Evolutionary conservation across 2,888 invertebrate species (phyloP), one percentile per base, ranked within the genome.

Genomic region (Caenorhabditis panamensis): DNA sequence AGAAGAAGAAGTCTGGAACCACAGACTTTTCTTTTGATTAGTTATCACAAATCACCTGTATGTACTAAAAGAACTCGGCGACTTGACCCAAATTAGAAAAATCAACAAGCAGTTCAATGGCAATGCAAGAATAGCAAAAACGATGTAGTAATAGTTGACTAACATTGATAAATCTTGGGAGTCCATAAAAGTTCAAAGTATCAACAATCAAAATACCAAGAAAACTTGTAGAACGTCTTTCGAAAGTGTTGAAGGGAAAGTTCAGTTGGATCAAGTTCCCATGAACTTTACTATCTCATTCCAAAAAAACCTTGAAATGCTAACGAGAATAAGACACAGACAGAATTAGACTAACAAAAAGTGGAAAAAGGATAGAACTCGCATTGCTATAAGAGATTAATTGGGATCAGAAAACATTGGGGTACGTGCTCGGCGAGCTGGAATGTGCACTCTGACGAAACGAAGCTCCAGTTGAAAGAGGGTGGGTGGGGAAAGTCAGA

Each of bases 91-190:
- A 24, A 78, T 78, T 49, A 78, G 56, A n/a, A 26, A 58, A 18
- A 78, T 72, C n/a, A 78, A 28, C 5, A 67, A 22, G 31, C 66
- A 16, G 31, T 78, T 78, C 18, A 78, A 47, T 16, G 78, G 67
- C 9, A 78, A n/a, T 22, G 78, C 53, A 31, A 78, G 1, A 11
- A 56, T 28, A 0, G 61, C 18, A 22, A 62, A 78, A 0, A 44
- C n/a, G n/a, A 63, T 41, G 41, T 78, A 78, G 44, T 78, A 78
- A 13, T 37, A 61, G 41, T 78, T 78, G 36, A 78, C 49, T 28
- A 78, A 9, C 78, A 78, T 66, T 53, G 78, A 26, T 4, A 20
- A 26, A 5, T 26, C 26, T 26, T 41, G 8, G 41, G 13, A 13
- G 13, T 13, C 41, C 9, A 9, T 41, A 16, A 9, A 41, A 41